These are phyloP conservation scores for Notechis scutatus DNA, from an alignment of 2,113 vertebrate species.

Conservation along the genomic window DNA sequence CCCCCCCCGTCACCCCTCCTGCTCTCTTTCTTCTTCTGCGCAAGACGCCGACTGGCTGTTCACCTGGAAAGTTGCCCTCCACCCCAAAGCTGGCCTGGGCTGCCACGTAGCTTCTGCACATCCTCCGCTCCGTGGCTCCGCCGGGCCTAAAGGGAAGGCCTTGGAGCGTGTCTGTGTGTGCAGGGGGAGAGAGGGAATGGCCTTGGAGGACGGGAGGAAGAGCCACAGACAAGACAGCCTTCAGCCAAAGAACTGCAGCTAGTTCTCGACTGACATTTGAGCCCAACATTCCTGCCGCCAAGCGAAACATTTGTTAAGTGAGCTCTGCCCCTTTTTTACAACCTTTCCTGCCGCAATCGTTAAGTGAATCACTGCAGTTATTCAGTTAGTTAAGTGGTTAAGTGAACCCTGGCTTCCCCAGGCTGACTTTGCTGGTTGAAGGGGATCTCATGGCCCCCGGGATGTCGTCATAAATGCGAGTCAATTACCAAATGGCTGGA, in stretches of 20 bases:
- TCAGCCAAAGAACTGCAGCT: background rate
- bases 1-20: background rate
- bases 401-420: too few species aligned
- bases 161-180: too few species aligned
- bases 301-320: background rate
- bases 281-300: background rate
- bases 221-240: background rate
- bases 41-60: rapidly evolving
- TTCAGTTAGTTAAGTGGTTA: too few species aligned
- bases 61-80: rapidly evolving
- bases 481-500: too few species aligned
- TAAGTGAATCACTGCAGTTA: background rate
- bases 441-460: background rate
- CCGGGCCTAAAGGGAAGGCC: background rate
- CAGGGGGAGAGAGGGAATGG: background rate
- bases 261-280: background rate
- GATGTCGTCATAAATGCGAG: too few species aligned
- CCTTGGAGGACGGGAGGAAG: background rate
- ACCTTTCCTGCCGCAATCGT: background rate
- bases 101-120: too few species aligned
- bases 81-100: background rate
- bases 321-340: background rate
- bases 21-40: background rate
- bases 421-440: too few species aligned
- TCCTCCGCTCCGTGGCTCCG: background rate